Base-by-base conservation (phyloP, 2,797 vertebrate species). In the Poecile montanus region DNA sequence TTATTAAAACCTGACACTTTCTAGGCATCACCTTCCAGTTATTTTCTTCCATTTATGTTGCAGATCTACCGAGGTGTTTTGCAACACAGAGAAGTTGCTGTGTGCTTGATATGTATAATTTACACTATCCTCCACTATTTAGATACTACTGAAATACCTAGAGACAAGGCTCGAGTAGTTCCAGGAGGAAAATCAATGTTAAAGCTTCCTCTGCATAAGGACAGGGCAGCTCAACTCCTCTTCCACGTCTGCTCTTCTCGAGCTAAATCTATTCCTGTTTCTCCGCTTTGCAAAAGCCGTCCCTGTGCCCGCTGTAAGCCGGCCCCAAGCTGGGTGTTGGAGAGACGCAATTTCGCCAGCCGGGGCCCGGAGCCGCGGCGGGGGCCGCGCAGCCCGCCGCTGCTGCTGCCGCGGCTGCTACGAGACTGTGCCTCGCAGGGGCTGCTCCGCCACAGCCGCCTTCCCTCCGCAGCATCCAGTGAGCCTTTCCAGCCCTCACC, bases 81-180 rank as follows among this genome's bases (percentile, higher is more conserved):
- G 11, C 48, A 63, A 20, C 18, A 34, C 11, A 40, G 25, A 21
- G 22, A 16, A 27, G 29, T 3, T 48, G 32, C 48, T 19, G n/a
- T 4, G 6, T 7, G 14, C 36, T 56, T 25, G 16, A 3, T 10
- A 26, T 0, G 8, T 3, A 29, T 6, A 3, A 23, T 11, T 3
- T 5, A 7, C 20, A 11, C 21, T 27, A 10, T 1, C 14, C 20
- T 38, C 42, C 17, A 16, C 15, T 26, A 11, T 17, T 40, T 2
- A 40, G 30, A 5, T 21, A 16, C 20, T 21, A 15, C 47, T 13
- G 21, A 62, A 77, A 77, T 2, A 40, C 19, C 44, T n/a, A 17
- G 0, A 44, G 21, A 27, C 16, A 38, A 51, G 23, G 51, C 47
- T 32, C 22, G 13, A 47, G 17, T 9, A 27, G 40, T 22, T 65